These are phyloP conservation scores for Paragorgia papillata DNA, from an alignment of 92 coral and sea anemone species.

Conservation along the genomic window DNA sequence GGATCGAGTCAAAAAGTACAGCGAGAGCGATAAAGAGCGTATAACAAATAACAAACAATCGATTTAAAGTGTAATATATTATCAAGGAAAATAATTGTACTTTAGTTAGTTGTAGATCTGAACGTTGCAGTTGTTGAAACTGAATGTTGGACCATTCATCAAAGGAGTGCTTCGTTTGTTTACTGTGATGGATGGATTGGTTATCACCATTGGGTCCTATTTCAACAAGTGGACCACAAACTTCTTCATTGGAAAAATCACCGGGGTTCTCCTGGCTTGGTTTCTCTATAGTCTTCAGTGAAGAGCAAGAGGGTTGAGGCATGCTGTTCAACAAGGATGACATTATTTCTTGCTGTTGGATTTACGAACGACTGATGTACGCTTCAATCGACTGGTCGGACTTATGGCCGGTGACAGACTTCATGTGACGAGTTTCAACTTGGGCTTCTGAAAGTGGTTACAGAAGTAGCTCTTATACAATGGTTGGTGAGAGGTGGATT, in stretches of 20 bases:
- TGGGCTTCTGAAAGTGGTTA: slow-evolving; percentile 42
- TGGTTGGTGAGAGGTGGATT: slow-evolving; percentile 45
- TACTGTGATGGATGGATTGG: background rate
- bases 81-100: too few relatives aligned
- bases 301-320: background rate
- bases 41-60: too few relatives aligned
- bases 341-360: slow-evolving; percentile 47
- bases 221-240: background rate
- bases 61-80: too few relatives aligned
- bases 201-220: background rate
- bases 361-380: slow-evolving; percentile 54
- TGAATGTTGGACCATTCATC: slow-evolving; percentile 1
- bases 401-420: slow-evolving; percentile 57
- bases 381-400: slow-evolving; percentile 48
- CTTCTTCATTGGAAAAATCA: too few relatives aligned
- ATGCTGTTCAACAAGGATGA: background rate
- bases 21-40: too few relatives aligned
- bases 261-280: too few relatives aligned
- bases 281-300: too few relatives aligned
- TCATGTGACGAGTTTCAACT: slow-evolving; percentile 43
- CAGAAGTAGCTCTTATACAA: slow-evolving; percentile 51
- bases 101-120: slow-evolving; percentile 2
- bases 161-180: background rate
- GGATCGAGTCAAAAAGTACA: too few relatives aligned
- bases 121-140: slow-evolving; percentile 16